Base-by-base conservation (phyloP, 2,888 invertebrate genomes). In the Drosophila affinis region DNA sequence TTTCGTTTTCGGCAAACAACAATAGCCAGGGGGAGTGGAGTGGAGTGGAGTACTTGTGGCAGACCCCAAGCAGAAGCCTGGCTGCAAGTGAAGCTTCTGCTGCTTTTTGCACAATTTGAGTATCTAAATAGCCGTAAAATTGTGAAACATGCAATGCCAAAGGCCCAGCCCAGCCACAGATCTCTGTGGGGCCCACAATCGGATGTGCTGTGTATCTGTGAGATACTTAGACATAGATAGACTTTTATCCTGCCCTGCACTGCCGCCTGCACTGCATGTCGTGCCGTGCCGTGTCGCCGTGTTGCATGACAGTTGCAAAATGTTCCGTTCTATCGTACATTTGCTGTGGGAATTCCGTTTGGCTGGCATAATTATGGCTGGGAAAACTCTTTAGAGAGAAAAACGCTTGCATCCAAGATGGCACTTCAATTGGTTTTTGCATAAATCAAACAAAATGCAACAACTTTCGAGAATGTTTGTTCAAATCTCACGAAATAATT, bases 31-130 rank as follows among this genome's bases (percentile, higher is more conserved):
- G 47, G 21, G 21, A 21, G 21, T 21, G 18, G 18, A 21, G 18
- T 21, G 18, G 2, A 24, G 24, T 24, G 24, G 24, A 29, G n/a
- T n/a, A 10, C 10, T 71, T 39, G 39, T 14, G 39, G 53, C 71
- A 71, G 49, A 51, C 57, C 2, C 39, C 2, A n/a, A n/a, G n/a
- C n/a, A 39, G 39, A 7, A 39, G 39, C 39, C n/a, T 39, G 39
- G 39, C 7, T 39, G 39, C 14, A 39, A 39, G 39, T 39, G 39
- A 39, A n/a, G 14, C 39, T 39, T 39, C 39, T 39, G 12, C 39
- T 39, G 12, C 2, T 79, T 88, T 81, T 86, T 72, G 57, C 77
- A 87, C 74, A 88, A 88, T 88, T 85, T 88, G 85, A 81, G 87
- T 79, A 81, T 72, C 89, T 86, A 88, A 86, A 84, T 74, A 84